phyloP scores from a whole-genome alignment of 2,797 vertebrate genomes.

The Craterocephalus amniculus region DNA sequence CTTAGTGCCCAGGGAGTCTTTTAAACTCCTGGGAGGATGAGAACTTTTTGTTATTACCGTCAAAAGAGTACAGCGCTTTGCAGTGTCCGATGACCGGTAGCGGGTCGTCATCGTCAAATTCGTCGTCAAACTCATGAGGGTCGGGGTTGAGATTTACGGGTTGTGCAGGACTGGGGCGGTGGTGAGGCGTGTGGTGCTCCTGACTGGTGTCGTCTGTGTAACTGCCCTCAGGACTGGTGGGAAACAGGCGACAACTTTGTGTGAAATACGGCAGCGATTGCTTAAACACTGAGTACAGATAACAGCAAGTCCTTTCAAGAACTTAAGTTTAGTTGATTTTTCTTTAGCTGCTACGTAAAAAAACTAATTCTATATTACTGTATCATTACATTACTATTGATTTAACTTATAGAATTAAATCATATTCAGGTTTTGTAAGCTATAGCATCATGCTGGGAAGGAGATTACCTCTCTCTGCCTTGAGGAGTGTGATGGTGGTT shows the following conservation, averaged over 20 bases:
- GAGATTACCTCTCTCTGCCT: conserved; percentile 93
- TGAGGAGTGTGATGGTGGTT: conserved; percentile 95
- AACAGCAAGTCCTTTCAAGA: background rate
- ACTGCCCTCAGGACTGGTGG: conserved; percentile 92
- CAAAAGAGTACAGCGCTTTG: conserved; percentile 97
- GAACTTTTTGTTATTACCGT: conserved; percentile 80
- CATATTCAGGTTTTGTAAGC: background rate
- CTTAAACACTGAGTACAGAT: background rate
- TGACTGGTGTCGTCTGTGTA: conserved; percentile 96
- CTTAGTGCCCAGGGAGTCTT: background rate
- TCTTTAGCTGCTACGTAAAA: too few species aligned
- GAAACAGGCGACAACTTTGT: conserved; percentile 35
- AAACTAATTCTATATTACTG: background rate
- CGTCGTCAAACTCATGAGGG: conserved; percentile 94
- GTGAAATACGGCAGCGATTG: background rate
- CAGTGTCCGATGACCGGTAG: conserved; percentile 97
- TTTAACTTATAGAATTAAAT: too few species aligned
- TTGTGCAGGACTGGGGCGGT: conserved; percentile 86
- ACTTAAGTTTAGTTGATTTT: background rate
- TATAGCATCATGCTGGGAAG: background rate
- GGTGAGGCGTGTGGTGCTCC: conserved; percentile 90
- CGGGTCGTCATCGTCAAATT: conserved; percentile 97
- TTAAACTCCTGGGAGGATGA: background rate
- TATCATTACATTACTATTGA: too few species aligned
- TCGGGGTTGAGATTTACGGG: conserved; percentile 85